Conservation (phyloP, 2,888 invertebrate genomes). For the Cephus runcator region DNA sequence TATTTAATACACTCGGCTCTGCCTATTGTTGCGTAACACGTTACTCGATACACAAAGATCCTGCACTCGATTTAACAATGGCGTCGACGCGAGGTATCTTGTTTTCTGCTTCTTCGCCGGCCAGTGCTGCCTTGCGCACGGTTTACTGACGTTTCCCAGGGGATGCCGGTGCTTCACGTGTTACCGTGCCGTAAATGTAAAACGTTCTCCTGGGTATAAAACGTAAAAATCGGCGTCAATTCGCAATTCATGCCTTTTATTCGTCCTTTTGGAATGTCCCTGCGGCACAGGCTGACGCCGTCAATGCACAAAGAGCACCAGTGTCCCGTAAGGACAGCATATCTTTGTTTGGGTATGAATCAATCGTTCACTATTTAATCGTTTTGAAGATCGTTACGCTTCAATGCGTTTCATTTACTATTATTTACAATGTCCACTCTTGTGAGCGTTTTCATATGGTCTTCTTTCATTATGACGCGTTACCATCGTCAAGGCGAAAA, state of each 20-base stretch:
- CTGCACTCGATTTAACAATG: not conserved
- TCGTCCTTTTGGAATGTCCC: not conserved
- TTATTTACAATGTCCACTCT: not conserved
- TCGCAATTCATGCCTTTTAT: not conserved
- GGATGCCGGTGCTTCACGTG: not conserved
- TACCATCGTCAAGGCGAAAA: not conserved
- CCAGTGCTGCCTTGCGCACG: not conserved
- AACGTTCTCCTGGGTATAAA: not conserved
- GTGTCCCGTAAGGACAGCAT: constrained; percentile 35
- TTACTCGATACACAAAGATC: not conserved
- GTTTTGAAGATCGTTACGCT: not conserved
- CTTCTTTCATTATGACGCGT: not conserved
- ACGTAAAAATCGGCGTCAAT: not conserved
- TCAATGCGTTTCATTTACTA: not conserved
- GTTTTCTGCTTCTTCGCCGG: not conserved
- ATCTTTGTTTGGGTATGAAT: not conserved
- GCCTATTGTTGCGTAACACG: not conserved
- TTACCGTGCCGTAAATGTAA: not conserved
- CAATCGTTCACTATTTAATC: not conserved
- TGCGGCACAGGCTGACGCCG: not conserved
- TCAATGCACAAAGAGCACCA: constrained; percentile 48
- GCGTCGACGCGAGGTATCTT: not conserved
- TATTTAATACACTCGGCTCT: constrained; percentile 1
- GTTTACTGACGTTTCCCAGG: not conserved
- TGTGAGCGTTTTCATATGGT: not conserved